Conservation (phyloP, 2,797 vertebrate genomes). For the Streptopelia turtur region DNA sequence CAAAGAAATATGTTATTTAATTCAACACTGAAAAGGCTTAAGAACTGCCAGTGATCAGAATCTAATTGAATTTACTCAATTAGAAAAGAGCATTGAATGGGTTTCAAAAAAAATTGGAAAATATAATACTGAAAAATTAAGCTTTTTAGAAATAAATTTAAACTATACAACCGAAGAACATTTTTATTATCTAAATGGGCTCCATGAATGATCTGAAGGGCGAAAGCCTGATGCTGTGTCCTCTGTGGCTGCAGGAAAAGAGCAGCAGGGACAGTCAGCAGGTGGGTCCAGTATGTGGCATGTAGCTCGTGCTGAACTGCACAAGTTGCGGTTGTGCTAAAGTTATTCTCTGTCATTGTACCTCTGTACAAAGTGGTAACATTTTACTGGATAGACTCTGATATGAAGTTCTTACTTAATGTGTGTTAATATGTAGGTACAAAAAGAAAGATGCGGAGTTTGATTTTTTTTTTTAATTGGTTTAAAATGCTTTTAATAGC, state of each 20-base stretch:
- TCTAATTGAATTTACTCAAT: constrained; percentile 50
- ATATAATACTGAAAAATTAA: constrained; percentile 11
- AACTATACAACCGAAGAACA: background rate
- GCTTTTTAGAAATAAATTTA: constrained; percentile 15
- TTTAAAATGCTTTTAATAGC: constrained; percentile 51
- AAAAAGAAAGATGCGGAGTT: constrained; percentile 13
- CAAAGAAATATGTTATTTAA: constrained; percentile 19
- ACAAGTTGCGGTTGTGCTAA: background rate
- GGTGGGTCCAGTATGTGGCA: no score
- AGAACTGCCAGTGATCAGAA: constrained; percentile 17
- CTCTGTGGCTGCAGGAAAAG: rapidly evolving
- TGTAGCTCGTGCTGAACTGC: background rate
- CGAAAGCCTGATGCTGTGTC: background rate
- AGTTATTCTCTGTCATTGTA: background rate
- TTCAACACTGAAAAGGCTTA: constrained; percentile 32
- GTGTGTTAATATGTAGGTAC: background rate
- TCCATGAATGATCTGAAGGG: background rate
- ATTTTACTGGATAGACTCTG: background rate
- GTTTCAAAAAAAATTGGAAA: background rate
- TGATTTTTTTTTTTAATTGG: constrained; percentile 23
- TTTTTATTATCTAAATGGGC: background rate
- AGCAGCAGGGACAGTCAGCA: background rate
- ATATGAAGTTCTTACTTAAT: background rate
- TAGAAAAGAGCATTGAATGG: background rate
- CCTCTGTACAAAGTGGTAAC: background rate